Percentiles rank a stretch among this genome's conserved stretches.
phyloP scores from a whole-genome alignment of 2,113 vertebrate genomes.

The Alligator mississippiensis region DNA sequence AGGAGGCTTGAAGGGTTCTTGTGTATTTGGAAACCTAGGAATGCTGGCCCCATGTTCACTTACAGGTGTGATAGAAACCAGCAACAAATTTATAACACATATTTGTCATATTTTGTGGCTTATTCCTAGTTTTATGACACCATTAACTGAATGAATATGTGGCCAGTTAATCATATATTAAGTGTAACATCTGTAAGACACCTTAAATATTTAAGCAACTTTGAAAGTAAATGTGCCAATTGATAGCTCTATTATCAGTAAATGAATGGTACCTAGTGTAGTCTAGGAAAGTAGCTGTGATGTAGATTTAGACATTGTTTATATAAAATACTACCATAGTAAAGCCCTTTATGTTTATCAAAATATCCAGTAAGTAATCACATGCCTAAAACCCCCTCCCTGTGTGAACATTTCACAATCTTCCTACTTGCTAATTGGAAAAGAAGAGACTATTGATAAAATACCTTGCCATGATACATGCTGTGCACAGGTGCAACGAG shows the following conservation, averaged over 20 bases:
- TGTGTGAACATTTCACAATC: conserved; percentile 3
- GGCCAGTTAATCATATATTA: neutral
- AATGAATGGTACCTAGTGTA: neutral
- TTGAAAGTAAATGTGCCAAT: neutral
- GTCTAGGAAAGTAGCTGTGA: neutral
- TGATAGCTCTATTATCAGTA: neutral
- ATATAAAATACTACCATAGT: conserved; percentile 3
- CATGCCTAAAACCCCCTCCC: neutral
- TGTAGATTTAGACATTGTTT: conserved; percentile 22
- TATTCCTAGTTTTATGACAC: too few species aligned
- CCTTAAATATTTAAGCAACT: neutral
- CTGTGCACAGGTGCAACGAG: neutral
- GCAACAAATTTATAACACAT: too few species aligned
- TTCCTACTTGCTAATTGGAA: conserved; percentile 24
- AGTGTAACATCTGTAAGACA: neutral
- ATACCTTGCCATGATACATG: conserved; percentile 33
- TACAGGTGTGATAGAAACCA: too few species aligned
- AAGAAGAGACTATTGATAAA: conserved; percentile 32
- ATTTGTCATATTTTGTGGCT: too few species aligned
- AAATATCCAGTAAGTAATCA: neutral
- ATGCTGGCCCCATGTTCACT: too few species aligned
- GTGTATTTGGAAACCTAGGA: too few species aligned
- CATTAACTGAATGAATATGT: neutral
- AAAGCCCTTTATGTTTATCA: conserved; percentile 15
- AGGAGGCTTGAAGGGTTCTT: too few species aligned